A percentile compares a stretch with the other conserved stretches of the same genome.
These are phyloP conservation scores for Hippocampus kuda DNA, from an alignment of 2,797 vertebrate genomes.

Conservation along the genomic window DNA sequence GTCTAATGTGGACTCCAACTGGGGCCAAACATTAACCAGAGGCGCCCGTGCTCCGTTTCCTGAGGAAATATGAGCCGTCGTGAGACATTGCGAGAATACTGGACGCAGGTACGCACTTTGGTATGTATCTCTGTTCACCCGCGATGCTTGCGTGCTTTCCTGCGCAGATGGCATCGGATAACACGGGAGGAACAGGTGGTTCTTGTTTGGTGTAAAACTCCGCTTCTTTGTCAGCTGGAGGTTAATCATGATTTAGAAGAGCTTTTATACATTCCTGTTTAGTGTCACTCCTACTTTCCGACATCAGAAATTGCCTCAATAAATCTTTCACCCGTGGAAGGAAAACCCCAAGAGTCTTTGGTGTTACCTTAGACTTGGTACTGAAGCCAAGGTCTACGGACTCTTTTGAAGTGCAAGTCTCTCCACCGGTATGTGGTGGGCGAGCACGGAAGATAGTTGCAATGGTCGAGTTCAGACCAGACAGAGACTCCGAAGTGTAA, in stretches of 20 bases:
- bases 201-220: slow-evolving; percentile 46
- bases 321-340: slow-evolving; percentile 34
- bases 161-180: slow-evolving; percentile 4
- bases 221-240: slow-evolving; percentile 42
- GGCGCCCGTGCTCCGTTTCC: slow-evolving; percentile 35
- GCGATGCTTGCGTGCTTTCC: neutral
- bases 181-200: slow-evolving; percentile 50
- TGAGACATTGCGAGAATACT: slow-evolving; percentile 15
- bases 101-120: slow-evolving; percentile 9
- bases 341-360: slow-evolving; percentile 2
- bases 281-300: slow-evolving; percentile 37
- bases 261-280: slow-evolving; percentile 50
- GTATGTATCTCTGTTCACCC: neutral
- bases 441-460: neutral
- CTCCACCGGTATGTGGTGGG: neutral
- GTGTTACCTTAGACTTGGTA: neutral
- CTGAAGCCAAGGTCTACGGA: slow-evolving; percentile 1
- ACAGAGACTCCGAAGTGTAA: neutral
- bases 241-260: slow-evolving; percentile 49
- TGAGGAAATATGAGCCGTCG: slow-evolving; percentile 46
- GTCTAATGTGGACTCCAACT: slow-evolving; percentile 33
- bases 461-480: neutral
- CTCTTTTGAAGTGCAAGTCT: neutral
- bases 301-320: slow-evolving; percentile 30
- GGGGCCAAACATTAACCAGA: slow-evolving; percentile 53